A percentile compares a stretch with the other conserved stretches of the same genome.
These are phyloP conservation scores for Phoxinus phoxinus DNA, from an alignment of 2,113 vertebrate genomes.

Conservation along the genomic window DNA sequence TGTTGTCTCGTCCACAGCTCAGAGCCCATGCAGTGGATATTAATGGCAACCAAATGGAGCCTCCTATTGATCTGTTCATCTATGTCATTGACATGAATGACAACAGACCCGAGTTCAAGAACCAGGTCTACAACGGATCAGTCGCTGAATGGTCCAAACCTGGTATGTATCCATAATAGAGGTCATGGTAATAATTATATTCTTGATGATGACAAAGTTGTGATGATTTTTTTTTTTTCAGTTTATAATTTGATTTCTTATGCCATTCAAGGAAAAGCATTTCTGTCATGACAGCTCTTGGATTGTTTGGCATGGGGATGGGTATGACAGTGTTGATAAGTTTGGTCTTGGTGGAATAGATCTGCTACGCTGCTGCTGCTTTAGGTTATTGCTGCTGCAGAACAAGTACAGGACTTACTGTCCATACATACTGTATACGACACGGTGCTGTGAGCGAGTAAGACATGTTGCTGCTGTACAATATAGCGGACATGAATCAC, in stretches of 20 bases:
- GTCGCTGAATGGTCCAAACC: conserved; percentile 97
- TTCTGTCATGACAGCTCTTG: too few species aligned
- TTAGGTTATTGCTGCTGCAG: too few species aligned
- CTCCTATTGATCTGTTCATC: conserved; percentile 97
- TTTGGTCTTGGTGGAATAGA: too few species aligned
- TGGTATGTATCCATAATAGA: conserved; percentile 74
- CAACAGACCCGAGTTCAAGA: conserved; percentile 95
- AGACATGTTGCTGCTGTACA: too few species aligned
- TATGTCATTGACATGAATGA: conserved; percentile 99
- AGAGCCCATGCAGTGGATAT: conserved; percentile 96
- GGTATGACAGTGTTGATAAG: too few species aligned
- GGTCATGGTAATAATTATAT: not conserved
- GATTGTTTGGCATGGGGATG: too few species aligned
- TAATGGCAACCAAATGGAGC: conserved; percentile 99
- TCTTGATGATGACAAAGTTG: not conserved
- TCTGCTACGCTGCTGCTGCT: too few species aligned
- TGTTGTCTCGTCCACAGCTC: conserved; percentile 77
- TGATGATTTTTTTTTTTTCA: not conserved
- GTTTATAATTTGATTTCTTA: not conserved
- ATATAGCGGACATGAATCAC: too few species aligned
- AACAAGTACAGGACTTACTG: too few species aligned
- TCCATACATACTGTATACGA: too few species aligned
- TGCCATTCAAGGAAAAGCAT: not conserved
- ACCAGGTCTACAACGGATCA: conserved; percentile 96
- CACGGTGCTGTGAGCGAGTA: too few species aligned